These are phyloP conservation scores for Odontocolon sp. DNA, from an alignment of 2,888 invertebrate genomes.

Conservation along the genomic window DNA sequence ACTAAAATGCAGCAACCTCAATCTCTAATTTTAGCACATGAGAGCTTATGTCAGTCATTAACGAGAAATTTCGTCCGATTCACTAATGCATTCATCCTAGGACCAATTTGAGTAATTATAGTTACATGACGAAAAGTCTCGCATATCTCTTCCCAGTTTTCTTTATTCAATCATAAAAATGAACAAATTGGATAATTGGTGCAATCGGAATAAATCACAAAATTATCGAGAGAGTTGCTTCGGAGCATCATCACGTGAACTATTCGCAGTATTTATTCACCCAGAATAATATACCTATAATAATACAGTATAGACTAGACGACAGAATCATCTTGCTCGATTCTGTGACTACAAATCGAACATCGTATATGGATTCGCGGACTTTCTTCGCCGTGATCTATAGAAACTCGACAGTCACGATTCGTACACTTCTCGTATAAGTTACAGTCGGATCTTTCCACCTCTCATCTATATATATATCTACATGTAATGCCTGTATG, in stretches of 20 bases:
- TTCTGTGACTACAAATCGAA: constrained; percentile 24
- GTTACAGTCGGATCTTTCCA: constrained; percentile 19
- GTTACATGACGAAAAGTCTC: too few species aligned
- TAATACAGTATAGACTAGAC: not conserved
- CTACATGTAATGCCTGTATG: not conserved
- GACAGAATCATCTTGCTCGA: constrained; percentile 8
- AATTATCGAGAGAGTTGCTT: constrained; percentile 12
- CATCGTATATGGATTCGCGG: constrained; percentile 30
- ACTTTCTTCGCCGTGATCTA: constrained; percentile 47
- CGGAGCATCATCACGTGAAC: constrained; percentile 7
- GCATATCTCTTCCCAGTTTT: not conserved
- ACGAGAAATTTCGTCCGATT: too few species aligned
- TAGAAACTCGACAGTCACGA: constrained; percentile 51
- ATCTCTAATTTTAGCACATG: too few species aligned
- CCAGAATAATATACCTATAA: not conserved
- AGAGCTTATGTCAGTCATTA: too few species aligned
- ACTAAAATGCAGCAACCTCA: too few species aligned
- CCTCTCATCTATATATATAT: not conserved
- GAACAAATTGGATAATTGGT: not conserved
- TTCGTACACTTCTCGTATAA: constrained; percentile 24
- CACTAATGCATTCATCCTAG: too few species aligned
- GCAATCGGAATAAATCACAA: constrained; percentile 27
- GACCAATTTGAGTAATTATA: too few species aligned
- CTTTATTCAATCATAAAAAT: constrained; percentile 5
- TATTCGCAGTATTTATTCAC: too few species aligned